Conservation (phyloP, 2,113 vertebrate species). For the Microcebus ravelobensis region DNA sequence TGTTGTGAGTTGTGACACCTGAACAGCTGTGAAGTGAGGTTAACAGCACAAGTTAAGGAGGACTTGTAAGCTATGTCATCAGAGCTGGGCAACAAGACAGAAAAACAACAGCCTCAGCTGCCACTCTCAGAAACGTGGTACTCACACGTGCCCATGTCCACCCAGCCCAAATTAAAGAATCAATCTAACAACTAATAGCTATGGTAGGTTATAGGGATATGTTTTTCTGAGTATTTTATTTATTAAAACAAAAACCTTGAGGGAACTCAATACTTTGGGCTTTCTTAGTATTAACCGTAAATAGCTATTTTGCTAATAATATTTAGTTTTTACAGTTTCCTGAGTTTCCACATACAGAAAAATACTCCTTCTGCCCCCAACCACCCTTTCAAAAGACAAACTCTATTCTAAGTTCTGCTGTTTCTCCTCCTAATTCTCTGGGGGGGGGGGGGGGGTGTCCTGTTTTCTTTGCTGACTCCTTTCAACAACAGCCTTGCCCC, state of each 20-base stretch:
- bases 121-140: neutral
- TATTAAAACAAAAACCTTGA: neutral
- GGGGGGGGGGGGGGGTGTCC: accelerated
- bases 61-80: accelerated
- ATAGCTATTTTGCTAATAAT: neutral
- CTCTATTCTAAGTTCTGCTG: neutral
- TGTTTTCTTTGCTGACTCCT: neutral
- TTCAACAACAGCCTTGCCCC: neutral
- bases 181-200: neutral
- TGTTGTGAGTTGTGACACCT: accelerated
- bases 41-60: neutral
- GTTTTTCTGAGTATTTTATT: neutral
- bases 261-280: neutral
- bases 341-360: neutral
- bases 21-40: neutral
- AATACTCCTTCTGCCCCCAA: neutral
- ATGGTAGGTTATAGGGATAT: accelerated
- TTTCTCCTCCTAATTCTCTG: neutral
- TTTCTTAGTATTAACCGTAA: neutral
- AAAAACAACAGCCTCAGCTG: accelerated
- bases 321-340: neutral
- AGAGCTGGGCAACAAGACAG: neutral
- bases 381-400: neutral
- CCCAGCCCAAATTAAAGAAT: too few relatives aligned
- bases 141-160: accelerated